Base-by-base conservation (phyloP, 2,797 vertebrate species). In the Chloroceryle inda region DNA sequence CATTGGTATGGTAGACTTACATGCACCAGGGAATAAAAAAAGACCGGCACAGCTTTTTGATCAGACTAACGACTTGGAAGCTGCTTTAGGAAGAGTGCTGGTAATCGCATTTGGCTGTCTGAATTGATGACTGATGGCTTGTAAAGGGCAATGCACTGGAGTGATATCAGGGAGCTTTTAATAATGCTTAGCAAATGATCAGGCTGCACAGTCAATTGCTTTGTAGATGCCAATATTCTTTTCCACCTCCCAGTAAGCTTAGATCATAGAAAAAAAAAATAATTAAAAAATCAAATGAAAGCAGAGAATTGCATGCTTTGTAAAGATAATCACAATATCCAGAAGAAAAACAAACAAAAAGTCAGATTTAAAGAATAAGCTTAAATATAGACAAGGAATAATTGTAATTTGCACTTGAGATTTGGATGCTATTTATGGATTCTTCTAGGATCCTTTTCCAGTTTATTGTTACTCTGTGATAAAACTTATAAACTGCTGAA, bases 61-160 rank as follows among this genome's bases (percentile, higher is more conserved):
- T 96, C 95, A 79, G 85, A 62, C 93, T 96, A 95, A 95, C 89
- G 76, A 76, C 89, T 95, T 93, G 66, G 90, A 95, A 97, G 94
- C 63, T 79, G 78, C 92, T 92, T 95, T 93, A 88, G 89, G 63
- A 97, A 88, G 84, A 93, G 76, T 15, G 23, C 71, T 90, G 63
- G 85, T 97, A 95, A 98, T 97, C 44, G 1, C 40, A 64, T 91
- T 71, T 97, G 97, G 96, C 8, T 26, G 81, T 64, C 82, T 89
- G 94, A 97, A 96, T 94, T 97, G 97, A 97, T 90, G 95, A 77
- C 82, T 96, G 96, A 95, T 94, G 94, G 79, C 55, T 94, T 95
- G 71, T 96, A 97, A 97, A 96, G 97, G 95, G 95, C 95, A 94
- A 77, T 73, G 91, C 85, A 75, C 40, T 74, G 44, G 52, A 86